A percentile compares a stretch with the other conserved stretches of the same genome.
Conservation (phyloP, 1,140 invertebrate species). For the Achroia grisella region DNA sequence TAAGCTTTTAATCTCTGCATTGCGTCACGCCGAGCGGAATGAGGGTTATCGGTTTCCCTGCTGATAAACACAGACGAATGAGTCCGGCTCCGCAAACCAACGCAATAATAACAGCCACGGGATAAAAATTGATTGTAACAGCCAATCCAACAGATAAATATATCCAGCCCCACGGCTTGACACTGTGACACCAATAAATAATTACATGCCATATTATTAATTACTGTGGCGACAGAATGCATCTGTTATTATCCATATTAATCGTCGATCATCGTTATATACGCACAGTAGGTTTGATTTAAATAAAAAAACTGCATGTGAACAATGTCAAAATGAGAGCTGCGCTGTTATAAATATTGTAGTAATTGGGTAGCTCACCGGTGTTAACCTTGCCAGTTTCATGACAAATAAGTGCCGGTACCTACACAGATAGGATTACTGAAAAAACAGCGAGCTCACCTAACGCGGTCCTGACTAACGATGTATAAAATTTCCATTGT, state of each 20-base stretch:
- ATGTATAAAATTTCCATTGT: slow-evolving; percentile 73
- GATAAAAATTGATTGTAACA: slow-evolving; percentile 51
- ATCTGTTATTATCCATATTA: background rate
- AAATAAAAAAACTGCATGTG: background rate
- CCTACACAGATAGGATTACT: slow-evolving; percentile 52
- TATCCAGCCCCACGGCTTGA: slow-evolving; percentile 26
- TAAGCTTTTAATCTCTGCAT: slow-evolving; percentile 69
- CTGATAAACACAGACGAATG: slow-evolving; percentile 67
- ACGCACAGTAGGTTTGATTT: background rate
- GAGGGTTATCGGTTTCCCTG: slow-evolving; percentile 61
- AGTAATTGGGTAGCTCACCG: slow-evolving; percentile 17
- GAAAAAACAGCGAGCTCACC: slow-evolving; percentile 63
- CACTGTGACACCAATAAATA: slow-evolving; percentile 2
- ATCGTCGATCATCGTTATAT: too few species aligned
- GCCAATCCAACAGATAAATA: slow-evolving; percentile 28
- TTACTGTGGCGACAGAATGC: background rate
- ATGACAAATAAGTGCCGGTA: slow-evolving; percentile 34
- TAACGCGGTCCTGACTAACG: slow-evolving; percentile 65
- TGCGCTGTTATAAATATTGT: slow-evolving; percentile 18
- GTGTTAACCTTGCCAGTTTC: slow-evolving; percentile 21
- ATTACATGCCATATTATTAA: background rate
- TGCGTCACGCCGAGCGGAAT: slow-evolving; percentile 61
- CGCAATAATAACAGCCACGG: slow-evolving; percentile 44
- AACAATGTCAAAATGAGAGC: background rate
- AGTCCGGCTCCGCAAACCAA: slow-evolving; percentile 37